These are phyloP conservation scores for Drosophila eohydei DNA, from an alignment of 2,888 invertebrate species.

Conservation along the genomic window DNA sequence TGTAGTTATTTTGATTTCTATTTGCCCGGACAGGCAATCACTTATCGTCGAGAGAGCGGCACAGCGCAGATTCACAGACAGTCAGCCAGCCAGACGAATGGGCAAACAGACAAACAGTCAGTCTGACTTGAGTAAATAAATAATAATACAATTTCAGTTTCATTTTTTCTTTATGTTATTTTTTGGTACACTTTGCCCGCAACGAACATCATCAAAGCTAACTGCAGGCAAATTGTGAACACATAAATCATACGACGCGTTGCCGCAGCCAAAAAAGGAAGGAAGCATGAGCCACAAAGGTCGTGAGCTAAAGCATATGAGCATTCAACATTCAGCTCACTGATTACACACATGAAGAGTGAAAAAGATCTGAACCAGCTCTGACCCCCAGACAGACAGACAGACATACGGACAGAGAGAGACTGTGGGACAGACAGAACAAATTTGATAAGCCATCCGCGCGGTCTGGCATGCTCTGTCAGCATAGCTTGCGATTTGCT, in stretches of 20 bases:
- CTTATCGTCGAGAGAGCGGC: conserved; percentile 50
- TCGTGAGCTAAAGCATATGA: conserved; percentile 37
- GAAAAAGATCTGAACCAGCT: conserved; percentile 41
- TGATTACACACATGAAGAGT: conserved; percentile 56
- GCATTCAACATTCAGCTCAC: conserved; percentile 47
- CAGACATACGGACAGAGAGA: background rate
- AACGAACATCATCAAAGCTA: conserved; percentile 60
- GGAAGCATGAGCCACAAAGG: conserved; percentile 40
- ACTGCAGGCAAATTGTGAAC: conserved; percentile 65
- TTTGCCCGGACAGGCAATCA: conserved; percentile 66
- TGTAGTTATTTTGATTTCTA: conserved; percentile 66
- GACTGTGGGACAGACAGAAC: conserved; percentile 9
- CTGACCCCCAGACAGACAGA: conserved; percentile 25
- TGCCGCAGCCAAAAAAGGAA: conserved; percentile 26
- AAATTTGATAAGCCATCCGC: conserved; percentile 46
- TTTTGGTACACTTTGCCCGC: background rate
- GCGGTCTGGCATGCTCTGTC: conserved; percentile 33
- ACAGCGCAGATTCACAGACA: conserved; percentile 40
- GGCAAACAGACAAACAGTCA: conserved; percentile 13
- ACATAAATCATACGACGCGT: conserved; percentile 67
- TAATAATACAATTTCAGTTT: conserved; percentile 47
- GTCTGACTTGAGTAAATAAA: conserved; percentile 57
- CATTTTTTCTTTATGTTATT: background rate
- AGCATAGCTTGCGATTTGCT: conserved; percentile 57
- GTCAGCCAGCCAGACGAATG: conserved; percentile 1